Evolutionary conservation across 2,888 invertebrate genomes (phyloP).

Genomic region (Sarcophaga variegata): DNA sequence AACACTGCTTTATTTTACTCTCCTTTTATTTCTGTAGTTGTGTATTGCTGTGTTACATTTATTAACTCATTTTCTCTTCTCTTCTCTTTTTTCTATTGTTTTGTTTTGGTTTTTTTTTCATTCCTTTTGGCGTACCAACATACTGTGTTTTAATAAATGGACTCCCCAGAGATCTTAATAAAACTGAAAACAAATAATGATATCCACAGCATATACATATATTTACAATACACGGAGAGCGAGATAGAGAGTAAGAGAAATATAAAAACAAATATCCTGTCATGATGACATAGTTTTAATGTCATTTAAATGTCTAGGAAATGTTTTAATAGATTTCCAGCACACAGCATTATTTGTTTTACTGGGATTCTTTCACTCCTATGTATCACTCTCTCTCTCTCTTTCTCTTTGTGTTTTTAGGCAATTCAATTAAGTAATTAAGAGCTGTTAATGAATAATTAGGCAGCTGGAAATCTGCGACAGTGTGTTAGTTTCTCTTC

Average conservation of each 20-base stretch:
- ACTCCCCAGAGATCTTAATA: slow-evolving; percentile 64
- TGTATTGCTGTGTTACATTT: slow-evolving; percentile 16
- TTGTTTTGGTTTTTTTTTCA: background rate
- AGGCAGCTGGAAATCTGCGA: background rate
- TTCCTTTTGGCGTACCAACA: no score
- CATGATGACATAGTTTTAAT: slow-evolving; percentile 48
- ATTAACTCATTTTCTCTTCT: slow-evolving; percentile 55
- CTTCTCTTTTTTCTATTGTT: no score
- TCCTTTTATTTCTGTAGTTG: slow-evolving; percentile 2
- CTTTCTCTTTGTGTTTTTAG: slow-evolving; percentile 29
- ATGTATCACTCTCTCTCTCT: background rate
- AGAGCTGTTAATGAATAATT: slow-evolving; percentile 36
- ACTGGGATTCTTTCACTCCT: background rate
- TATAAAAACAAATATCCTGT: slow-evolving; percentile 12
- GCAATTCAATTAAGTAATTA: slow-evolving; percentile 61
- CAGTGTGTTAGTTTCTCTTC: no score
- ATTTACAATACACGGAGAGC: no score
- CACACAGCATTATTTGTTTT: background rate
- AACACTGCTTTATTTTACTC: background rate
- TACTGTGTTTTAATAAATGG: slow-evolving; percentile 51
- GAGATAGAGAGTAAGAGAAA: background rate
- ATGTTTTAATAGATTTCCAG: slow-evolving; percentile 22
- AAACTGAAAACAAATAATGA: slow-evolving; percentile 44
- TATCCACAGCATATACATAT: background rate
- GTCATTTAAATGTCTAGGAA: slow-evolving; percentile 33